phyloP scores from a whole-genome alignment of 2,797 vertebrate genomes.

The Anniella stebbinsi region DNA sequence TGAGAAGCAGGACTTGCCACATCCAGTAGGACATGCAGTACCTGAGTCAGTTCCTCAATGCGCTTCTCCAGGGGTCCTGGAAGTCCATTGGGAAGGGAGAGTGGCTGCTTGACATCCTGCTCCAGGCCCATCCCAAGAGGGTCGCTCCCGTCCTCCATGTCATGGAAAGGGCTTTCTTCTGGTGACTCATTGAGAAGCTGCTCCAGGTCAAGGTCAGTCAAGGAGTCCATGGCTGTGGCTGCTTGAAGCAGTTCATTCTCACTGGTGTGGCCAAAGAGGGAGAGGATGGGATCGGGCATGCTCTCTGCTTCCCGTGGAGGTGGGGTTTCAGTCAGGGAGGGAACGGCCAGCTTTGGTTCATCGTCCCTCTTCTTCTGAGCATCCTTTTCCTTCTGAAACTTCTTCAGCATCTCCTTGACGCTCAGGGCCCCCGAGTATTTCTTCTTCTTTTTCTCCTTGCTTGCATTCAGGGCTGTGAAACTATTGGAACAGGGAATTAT shows the following conservation, averaged over 20 bases:
- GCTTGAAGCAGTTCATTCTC: conserved; percentile 90
- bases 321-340: conserved; percentile 59
- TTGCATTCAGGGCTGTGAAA: conserved; percentile 83
- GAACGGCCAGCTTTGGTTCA: conserved; percentile 68
- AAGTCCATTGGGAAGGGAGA: conserved; percentile 81
- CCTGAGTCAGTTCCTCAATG: conserved; percentile 86
- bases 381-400: conserved; percentile 92
- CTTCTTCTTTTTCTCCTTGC: conserved; percentile 87
- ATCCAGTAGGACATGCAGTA: conserved; percentile 48
- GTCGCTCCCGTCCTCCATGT: conserved; percentile 79
- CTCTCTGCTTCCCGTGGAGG: conserved; percentile 73
- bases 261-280: conserved; percentile 84
- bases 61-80: conserved; percentile 81
- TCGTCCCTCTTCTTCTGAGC: conserved; percentile 80
- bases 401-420: conserved; percentile 92
- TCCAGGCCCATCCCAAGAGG: conserved; percentile 60
- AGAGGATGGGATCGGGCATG: conserved; percentile 85
- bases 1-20: not conserved
- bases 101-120: conserved; percentile 76
- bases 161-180: conserved; percentile 77
- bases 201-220: conserved; percentile 88
- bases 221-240: conserved; percentile 84
- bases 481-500: conserved; percentile 61
- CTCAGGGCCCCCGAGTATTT: conserved; percentile 80
- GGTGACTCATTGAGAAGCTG: conserved; percentile 83